These are phyloP conservation scores for Drosophila navojoa DNA, from an alignment of 1,140 invertebrate genomes.

Conservation along the genomic window DNA sequence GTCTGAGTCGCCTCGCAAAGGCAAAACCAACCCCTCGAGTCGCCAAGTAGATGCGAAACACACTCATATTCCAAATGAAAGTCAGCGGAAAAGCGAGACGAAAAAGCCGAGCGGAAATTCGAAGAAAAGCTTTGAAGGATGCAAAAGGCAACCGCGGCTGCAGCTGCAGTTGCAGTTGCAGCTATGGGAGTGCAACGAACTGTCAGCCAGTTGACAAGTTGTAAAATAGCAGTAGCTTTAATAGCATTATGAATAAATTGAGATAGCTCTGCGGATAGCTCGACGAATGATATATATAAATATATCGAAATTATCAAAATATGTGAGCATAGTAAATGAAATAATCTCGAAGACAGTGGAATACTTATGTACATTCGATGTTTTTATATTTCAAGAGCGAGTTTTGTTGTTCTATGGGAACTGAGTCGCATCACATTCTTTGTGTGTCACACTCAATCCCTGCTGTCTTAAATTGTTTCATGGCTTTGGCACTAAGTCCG, in stretches of 20 bases:
- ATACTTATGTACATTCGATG: too few species aligned
- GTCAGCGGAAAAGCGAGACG: constrained; percentile 54
- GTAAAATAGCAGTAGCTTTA: constrained; percentile 53
- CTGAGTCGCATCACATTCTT: background rate
- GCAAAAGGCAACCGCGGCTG: constrained; percentile 23
- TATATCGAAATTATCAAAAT: too few species aligned
- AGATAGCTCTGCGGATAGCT: background rate
- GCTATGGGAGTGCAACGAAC: constrained; percentile 44
- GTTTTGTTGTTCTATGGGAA: background rate
- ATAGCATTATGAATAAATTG: constrained; percentile 37
- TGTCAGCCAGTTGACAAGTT: constrained; percentile 58
- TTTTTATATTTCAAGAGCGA: too few species aligned
- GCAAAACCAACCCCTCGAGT: constrained; percentile 74
- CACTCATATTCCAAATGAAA: constrained; percentile 58
- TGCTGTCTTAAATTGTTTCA: constrained; percentile 6
- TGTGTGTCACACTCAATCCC: constrained; percentile 5
- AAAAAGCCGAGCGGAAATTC: constrained; percentile 72
- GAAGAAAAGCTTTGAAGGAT: constrained; percentile 50
- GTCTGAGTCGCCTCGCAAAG: constrained; percentile 56
- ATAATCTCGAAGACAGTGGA: too few species aligned
- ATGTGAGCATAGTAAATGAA: too few species aligned
- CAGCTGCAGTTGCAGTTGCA: constrained; percentile 22
- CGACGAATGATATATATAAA: too few species aligned
- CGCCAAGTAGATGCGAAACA: constrained; percentile 59
- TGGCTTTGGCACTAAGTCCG: constrained; percentile 20